These are phyloP conservation scores for Athripsodes cinereus DNA, from an alignment of 2,888 invertebrate species.

Conservation along the genomic window DNA sequence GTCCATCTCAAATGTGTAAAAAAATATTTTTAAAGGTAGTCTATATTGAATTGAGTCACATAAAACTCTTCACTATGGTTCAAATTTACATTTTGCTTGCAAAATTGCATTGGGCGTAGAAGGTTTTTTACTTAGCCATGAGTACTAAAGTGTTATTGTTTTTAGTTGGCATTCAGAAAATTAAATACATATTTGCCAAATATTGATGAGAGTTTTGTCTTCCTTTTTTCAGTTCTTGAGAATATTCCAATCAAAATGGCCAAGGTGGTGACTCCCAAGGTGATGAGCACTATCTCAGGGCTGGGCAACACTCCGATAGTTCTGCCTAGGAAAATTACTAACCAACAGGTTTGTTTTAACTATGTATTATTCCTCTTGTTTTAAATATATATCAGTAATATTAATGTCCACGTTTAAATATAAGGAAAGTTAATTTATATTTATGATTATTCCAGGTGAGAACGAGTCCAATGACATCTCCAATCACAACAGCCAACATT, in stretches of 20 bases:
- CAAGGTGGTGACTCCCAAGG: constrained; percentile 7
- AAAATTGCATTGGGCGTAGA: too few relatives aligned
- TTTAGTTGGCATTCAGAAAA: too few relatives aligned
- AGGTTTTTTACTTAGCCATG: too few relatives aligned
- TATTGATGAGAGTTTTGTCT: background rate
- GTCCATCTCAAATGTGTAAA: too few relatives aligned
- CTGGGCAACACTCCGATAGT: constrained; percentile 11
- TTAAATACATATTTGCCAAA: background rate
- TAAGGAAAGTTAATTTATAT: background rate
- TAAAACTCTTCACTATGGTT: too few relatives aligned
- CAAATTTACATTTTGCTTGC: too few relatives aligned
- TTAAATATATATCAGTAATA: too few relatives aligned
- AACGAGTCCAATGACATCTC: constrained; percentile 9
- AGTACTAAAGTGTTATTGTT: background rate
- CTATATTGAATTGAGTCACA: too few relatives aligned
- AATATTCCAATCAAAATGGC: constrained; percentile 22
- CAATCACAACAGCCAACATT: constrained; percentile 41
- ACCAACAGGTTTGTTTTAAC: background rate
- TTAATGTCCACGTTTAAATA: too few relatives aligned
- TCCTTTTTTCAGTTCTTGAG: constrained; percentile 22
- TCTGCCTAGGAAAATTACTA: constrained; percentile 4
- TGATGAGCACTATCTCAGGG: constrained; percentile 12
- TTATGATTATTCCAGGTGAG: constrained; percentile 14
- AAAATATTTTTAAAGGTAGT: too few relatives aligned
- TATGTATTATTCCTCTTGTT: background rate